phyloP scores from a whole-genome alignment of 2,888 invertebrate species.

The Yponomeuta sedellus region DNA sequence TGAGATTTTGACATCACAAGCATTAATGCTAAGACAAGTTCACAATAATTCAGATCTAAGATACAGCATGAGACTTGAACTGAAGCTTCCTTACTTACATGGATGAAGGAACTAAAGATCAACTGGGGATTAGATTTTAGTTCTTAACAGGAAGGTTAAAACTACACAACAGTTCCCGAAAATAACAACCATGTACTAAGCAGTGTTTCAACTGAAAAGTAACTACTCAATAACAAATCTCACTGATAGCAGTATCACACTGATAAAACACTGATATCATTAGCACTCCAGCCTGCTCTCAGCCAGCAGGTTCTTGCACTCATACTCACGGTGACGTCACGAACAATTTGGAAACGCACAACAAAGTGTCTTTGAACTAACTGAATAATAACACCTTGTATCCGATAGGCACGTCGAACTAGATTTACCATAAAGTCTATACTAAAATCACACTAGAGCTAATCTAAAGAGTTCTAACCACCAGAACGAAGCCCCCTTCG shows the following conservation, averaged over 20 bases:
- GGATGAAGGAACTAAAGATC: neutral
- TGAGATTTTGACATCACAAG: neutral
- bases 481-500: neutral
- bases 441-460: neutral
- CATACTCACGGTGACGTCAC: slow-evolving; percentile 55
- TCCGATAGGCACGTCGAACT: neutral
- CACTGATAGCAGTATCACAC: slow-evolving; percentile 12
- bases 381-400: neutral
- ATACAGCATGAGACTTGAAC: neutral
- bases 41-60: neutral
- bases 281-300: slow-evolving; percentile 8
- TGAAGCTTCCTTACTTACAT: neutral
- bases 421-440: neutral
- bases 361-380: slow-evolving; percentile 11
- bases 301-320: slow-evolving; percentile 36
- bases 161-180: neutral
- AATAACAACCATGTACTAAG: neutral
- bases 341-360: slow-evolving; percentile 42
- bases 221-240: slow-evolving; percentile 4
- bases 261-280: slow-evolving; percentile 15
- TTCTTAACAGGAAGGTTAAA: neutral
- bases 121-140: neutral
- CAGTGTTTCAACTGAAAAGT: neutral
- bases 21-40: neutral
- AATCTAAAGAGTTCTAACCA: neutral